Conservation (phyloP, 1,140 invertebrate genomes). For the Riptortus pedestris region DNA sequence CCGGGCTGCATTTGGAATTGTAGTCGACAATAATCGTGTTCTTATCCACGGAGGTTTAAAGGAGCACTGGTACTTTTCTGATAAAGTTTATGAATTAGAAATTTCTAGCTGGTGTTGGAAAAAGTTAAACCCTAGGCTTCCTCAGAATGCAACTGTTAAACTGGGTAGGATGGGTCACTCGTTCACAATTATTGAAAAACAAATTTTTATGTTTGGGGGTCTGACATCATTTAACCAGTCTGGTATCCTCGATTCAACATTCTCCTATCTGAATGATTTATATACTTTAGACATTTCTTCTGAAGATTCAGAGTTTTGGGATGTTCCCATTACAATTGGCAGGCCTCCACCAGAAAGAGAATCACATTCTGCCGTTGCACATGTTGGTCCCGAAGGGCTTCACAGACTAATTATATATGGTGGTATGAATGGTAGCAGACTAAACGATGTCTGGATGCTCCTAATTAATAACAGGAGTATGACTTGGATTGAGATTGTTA, state of each 20-base stretch:
- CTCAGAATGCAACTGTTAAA: constrained; percentile 72
- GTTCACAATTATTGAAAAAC: constrained; percentile 88
- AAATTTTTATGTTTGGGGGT: constrained; percentile 93
- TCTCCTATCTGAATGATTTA: constrained; percentile 35
- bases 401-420: constrained; percentile 90
- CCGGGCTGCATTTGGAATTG: constrained; percentile 96
- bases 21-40: constrained; percentile 88
- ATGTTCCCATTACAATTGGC: constrained; percentile 77
- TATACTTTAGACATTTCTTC: constrained; percentile 35
- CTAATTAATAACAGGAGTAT: constrained; percentile 72
- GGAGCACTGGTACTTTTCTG: constrained; percentile 98
- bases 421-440: constrained; percentile 95
- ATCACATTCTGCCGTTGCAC: constrained; percentile 90
- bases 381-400: constrained; percentile 64
- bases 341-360: constrained; percentile 81
- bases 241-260: constrained; percentile 58
- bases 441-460: constrained; percentile 91
- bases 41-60: constrained; percentile 99
- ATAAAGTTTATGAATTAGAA: constrained; percentile 93
- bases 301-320: constrained; percentile 60
- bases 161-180: constrained; percentile 84
- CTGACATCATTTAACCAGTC: constrained; percentile 73
- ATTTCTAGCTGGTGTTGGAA: constrained; percentile 98
- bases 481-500: constrained; percentile 81
- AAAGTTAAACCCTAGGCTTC: constrained; percentile 76